phyloP scores from a whole-genome alignment of 2,888 invertebrate species.

The Napeogenes inachia region DNA sequence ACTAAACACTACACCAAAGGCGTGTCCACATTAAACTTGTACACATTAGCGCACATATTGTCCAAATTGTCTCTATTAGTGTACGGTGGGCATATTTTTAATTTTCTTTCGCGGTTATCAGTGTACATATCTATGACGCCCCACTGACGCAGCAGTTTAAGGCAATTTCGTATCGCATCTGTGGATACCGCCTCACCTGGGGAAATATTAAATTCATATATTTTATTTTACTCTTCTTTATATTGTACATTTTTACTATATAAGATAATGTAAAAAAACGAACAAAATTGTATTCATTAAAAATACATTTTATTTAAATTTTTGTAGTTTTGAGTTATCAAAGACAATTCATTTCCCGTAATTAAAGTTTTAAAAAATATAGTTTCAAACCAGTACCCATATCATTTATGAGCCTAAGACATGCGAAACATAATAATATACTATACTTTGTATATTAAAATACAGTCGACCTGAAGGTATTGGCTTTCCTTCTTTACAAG shows the following conservation, averaged over 20 bases:
- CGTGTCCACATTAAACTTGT: conserved; percentile 57
- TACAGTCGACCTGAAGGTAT: too few relatives aligned
- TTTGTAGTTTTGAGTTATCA: too few relatives aligned
- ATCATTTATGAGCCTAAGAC: too few relatives aligned
- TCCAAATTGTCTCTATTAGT: conserved; percentile 38
- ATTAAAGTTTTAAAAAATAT: too few relatives aligned
- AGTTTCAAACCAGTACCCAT: too few relatives aligned
- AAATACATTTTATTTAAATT: too few relatives aligned
- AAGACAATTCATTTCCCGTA: too few relatives aligned
- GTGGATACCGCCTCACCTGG: conserved; percentile 92
- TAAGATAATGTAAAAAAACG: too few relatives aligned
- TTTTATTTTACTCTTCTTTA: background rate
- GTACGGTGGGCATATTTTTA: conserved; percentile 50
- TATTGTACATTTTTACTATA: background rate
- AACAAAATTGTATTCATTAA: too few relatives aligned
- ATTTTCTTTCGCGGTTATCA: conserved; percentile 44
- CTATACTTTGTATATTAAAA: too few relatives aligned
- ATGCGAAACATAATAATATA: too few relatives aligned
- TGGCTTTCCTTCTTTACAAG: too few relatives aligned
- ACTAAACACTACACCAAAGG: conserved; percentile 40
- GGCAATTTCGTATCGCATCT: conserved; percentile 90
- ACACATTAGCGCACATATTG: conserved; percentile 47
- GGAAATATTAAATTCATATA: conserved; percentile 15
- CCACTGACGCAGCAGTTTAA: conserved; percentile 89
- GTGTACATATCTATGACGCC: conserved; percentile 81